These are phyloP conservation scores for Adelosebastes latens DNA, from an alignment of 2,797 vertebrate species.

Conservation along the genomic window DNA sequence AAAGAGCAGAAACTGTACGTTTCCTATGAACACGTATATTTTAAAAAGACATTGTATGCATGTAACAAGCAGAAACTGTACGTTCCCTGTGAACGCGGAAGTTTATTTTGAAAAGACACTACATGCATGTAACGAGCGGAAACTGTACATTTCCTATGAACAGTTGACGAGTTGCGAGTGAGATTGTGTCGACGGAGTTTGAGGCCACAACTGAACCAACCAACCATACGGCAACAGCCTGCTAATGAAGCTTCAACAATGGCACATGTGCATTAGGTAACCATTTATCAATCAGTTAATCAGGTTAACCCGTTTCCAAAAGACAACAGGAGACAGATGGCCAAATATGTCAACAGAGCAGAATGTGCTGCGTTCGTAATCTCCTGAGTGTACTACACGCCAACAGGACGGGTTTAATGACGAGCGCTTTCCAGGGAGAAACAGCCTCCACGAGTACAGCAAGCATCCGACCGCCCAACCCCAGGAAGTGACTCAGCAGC, in stretches of 20 bases:
- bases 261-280: not conserved
- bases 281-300: constrained; percentile 29
- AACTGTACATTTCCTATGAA: too few species aligned
- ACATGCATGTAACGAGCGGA: too few species aligned
- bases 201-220: too few species aligned
- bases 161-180: too few species aligned
- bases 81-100: too few species aligned
- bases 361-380: constrained; percentile 28
- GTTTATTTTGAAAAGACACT: too few species aligned
- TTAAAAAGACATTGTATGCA: too few species aligned
- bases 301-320: not conserved
- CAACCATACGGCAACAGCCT: not conserved
- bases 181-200: too few species aligned
- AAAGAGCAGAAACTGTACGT: too few species aligned
- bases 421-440: constrained; percentile 2
- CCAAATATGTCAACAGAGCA: not conserved
- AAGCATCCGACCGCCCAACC: constrained; percentile 24
- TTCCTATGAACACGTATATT: too few species aligned
- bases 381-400: not conserved
- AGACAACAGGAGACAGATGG: constrained; percentile 44
- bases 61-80: too few species aligned
- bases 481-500: constrained; percentile 77
- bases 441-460: constrained; percentile 10
- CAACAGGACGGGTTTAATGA: constrained; percentile 34
- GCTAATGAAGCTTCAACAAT: not conserved